These are phyloP conservation scores for Pseudanteris insignis DNA, from an alignment of 2,888 invertebrate species.

Conservation along the genomic window DNA sequence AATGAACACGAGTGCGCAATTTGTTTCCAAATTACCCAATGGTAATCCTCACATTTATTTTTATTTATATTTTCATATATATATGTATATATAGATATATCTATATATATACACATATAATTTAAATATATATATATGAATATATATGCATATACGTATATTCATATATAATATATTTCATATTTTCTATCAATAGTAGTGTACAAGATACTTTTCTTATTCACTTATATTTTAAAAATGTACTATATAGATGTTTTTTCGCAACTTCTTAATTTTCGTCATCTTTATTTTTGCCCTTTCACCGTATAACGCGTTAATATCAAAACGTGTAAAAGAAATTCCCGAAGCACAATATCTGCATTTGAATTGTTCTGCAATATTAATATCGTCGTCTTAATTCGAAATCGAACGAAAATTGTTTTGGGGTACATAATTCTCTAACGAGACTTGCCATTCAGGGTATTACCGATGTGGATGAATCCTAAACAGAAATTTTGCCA, in stretches of 20 bases:
- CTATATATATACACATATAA: conserved; percentile 47
- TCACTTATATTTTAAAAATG: conserved; percentile 64
- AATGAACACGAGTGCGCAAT: conserved; percentile 33
- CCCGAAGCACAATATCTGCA: conserved; percentile 46
- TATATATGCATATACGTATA: too few species aligned
- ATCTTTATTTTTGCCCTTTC: conserved; percentile 27
- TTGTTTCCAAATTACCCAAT: conserved; percentile 53
- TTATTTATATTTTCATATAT: conserved; percentile 53
- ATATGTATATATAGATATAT: conserved; percentile 44
- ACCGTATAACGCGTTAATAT: conserved; percentile 56
- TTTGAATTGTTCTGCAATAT: conserved; percentile 41
- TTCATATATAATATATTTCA: conserved; percentile 60
- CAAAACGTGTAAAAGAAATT: conserved; percentile 63
- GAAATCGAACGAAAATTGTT: conserved; percentile 51
- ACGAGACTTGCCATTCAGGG: conserved; percentile 76
- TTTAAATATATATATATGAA: conserved; percentile 49
- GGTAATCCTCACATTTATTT: conserved; percentile 61
- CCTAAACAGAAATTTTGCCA: conserved; percentile 64
- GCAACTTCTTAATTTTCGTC: conserved; percentile 58
- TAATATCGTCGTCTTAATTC: conserved; percentile 43
- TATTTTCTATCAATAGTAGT: conserved; percentile 62
- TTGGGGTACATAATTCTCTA: conserved; percentile 48
- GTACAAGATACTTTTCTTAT: conserved; percentile 62
- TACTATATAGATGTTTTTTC: conserved; percentile 61
- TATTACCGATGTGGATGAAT: conserved; percentile 71